Conservation (phyloP, 2,888 invertebrate species). For the Drosophila formosana region DNA sequence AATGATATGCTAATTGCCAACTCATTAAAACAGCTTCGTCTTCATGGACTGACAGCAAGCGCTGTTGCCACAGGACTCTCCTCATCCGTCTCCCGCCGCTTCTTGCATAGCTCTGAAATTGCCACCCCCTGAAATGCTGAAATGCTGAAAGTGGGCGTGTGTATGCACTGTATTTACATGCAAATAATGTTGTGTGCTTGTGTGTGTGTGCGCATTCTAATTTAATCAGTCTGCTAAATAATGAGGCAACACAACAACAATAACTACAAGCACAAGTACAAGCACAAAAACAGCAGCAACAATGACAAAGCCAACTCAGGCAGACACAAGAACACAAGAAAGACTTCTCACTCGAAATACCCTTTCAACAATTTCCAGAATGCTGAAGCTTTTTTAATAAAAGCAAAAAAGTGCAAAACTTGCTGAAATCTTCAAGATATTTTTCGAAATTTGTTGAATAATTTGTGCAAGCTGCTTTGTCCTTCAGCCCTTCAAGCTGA, state of each 20-base stretch:
- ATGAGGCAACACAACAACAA: constrained; percentile 63
- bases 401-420: background rate
- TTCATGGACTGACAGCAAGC: constrained; percentile 63
- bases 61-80: constrained; percentile 34
- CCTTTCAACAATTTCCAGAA: constrained; percentile 19
- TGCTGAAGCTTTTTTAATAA: background rate
- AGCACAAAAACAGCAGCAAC: constrained; percentile 7
- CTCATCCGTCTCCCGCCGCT: constrained; percentile 6
- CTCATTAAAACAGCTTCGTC: constrained; percentile 78
- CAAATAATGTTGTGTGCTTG: constrained; percentile 46
- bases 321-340: constrained; percentile 8
- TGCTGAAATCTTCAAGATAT: background rate
- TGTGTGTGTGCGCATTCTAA: constrained; percentile 64
- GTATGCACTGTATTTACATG: constrained; percentile 57
- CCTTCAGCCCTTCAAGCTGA: too few relatives aligned
- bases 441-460: background rate
- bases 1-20: constrained; percentile 76
- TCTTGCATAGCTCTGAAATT: constrained; percentile 5
- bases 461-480: background rate
- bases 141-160: constrained; percentile 18
- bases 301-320: constrained; percentile 16
- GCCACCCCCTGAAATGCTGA: background rate
- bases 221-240: constrained; percentile 77
- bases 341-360: constrained; percentile 38
- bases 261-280: constrained; percentile 11